Evolutionary conservation across 2,797 vertebrate genomes (phyloP), one percentile per base, ranked within the genome.

Genomic region (Silurus lanzhouensis): DNA sequence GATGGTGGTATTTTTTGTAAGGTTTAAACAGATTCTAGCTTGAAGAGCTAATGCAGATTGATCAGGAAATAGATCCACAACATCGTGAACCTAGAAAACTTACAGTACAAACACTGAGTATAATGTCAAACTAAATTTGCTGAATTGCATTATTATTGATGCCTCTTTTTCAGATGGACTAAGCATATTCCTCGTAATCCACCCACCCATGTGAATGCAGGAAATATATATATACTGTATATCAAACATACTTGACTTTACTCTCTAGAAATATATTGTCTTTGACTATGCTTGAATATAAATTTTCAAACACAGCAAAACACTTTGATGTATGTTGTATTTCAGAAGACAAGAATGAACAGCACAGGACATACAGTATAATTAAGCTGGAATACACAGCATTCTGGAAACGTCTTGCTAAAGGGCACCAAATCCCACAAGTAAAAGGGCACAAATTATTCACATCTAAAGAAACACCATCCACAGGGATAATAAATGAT

Each of bases 101-200:
- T 25, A 57, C 68, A 55, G 48, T 66, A 57, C 60, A 66, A 85
- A 46, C 74, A 83, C 66, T 20, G 63, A 88, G 89, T 79, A 87
- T 64, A 38, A 25, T 70, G 57, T 75, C 78, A 52, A 81, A 10
- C 84, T 79, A 74, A 86, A 83, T 17, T 27, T 55, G 48, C 13
- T 55, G 48, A 55, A 75, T 12, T 52, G 13, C 22, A 17, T 52
- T 22, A 74, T 89, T 72, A 87, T 90, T 89, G 80, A 88, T 87
- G 89, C 87, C 81, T 85, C 52, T 17, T 84, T 77, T 86, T 87
- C 46, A 86, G 58, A 87, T 82, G 81, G 83, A 87, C 66, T 70
- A 48, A 48, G 44, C 70, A 71, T 48, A 85, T 87, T 88, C 71
- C 72, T 81, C 57, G 78, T 86, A 81, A 71, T 83, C 79, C 78